A percentile compares a stretch with the other conserved stretches of the same genome.
phyloP scores from a whole-genome alignment of 2,113 vertebrate species.

The Podarcis cretensis region DNA sequence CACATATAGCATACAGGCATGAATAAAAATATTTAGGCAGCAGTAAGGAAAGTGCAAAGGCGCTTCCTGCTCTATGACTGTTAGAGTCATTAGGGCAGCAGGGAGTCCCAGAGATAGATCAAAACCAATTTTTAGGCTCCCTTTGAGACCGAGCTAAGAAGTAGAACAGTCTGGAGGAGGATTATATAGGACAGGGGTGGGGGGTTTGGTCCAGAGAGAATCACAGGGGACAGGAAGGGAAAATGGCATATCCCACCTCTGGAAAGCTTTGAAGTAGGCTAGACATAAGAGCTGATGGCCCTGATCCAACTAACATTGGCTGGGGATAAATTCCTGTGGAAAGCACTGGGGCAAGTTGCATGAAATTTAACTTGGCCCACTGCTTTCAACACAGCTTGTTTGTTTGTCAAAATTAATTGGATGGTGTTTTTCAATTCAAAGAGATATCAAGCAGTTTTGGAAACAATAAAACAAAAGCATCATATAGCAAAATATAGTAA shows the following conservation, averaged over 20 bases:
- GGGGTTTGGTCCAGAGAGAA: background rate
- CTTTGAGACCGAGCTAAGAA: background rate
- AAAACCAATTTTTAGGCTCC: background rate
- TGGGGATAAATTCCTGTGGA: background rate
- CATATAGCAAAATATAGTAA: no score
- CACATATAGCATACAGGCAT: background rate
- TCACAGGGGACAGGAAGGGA: background rate
- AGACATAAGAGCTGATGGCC: background rate
- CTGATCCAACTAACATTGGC: background rate
- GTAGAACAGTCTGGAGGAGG: background rate
- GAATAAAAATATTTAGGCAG: constrained; percentile 13
- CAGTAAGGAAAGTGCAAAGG: background rate
- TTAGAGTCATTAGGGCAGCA: background rate
- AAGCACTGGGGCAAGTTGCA: background rate
- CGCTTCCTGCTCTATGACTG: background rate
- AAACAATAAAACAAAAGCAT: no score
- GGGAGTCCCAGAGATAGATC: background rate
- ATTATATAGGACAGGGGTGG: background rate
- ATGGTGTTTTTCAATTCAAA: no score
- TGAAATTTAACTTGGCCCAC: background rate
- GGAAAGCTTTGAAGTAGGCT: background rate
- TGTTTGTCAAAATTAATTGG: background rate
- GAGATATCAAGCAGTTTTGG: no score
- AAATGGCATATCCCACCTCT: background rate
- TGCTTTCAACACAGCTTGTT: background rate